Percentiles rank a stretch among this genome's conserved stretches.
Evolutionary conservation across 2,888 invertebrate genomes (phyloP).

Genomic region (Tridacna gigas): DNA sequence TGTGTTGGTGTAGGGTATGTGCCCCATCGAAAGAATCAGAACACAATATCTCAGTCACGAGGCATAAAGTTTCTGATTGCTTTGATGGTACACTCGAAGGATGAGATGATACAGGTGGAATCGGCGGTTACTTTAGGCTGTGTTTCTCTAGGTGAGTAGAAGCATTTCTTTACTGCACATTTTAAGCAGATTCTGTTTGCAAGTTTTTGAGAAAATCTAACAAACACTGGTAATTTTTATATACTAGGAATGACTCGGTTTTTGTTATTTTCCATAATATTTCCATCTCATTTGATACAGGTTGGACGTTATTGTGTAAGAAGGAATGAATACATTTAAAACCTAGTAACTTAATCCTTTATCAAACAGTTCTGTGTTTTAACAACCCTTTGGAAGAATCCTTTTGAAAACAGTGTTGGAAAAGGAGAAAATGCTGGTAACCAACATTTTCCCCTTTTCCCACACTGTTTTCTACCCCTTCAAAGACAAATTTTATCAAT

Average conservation of each 20-base stretch:
- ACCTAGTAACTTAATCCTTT: neutral
- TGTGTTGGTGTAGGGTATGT: constrained; percentile 83
- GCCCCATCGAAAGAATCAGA: constrained; percentile 80
- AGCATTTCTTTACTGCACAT: neutral
- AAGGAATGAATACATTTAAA: too few relatives aligned
- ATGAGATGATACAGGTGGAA: constrained; percentile 83
- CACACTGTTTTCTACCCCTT: neutral
- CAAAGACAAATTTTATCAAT: neutral
- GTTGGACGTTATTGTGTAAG: too few relatives aligned
- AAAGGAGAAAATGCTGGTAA: constrained; percentile 8
- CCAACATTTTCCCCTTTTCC: neutral
- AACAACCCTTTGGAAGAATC: neutral
- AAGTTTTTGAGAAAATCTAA: neutral
- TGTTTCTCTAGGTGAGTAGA: constrained; percentile 79
- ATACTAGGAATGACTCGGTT: neutral
- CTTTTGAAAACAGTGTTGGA: neutral
- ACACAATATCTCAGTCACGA: constrained; percentile 77
- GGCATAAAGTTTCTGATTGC: constrained; percentile 83
- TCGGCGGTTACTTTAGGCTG: constrained; percentile 82
- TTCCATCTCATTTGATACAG: neutral
- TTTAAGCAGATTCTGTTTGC: too few relatives aligned
- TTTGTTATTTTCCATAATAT: neutral
- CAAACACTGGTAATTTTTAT: neutral
- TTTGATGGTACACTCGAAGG: constrained; percentile 82
- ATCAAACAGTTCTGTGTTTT: neutral